Conservation (phyloP, 2,888 invertebrate species). For the Epinotia nisella region DNA sequence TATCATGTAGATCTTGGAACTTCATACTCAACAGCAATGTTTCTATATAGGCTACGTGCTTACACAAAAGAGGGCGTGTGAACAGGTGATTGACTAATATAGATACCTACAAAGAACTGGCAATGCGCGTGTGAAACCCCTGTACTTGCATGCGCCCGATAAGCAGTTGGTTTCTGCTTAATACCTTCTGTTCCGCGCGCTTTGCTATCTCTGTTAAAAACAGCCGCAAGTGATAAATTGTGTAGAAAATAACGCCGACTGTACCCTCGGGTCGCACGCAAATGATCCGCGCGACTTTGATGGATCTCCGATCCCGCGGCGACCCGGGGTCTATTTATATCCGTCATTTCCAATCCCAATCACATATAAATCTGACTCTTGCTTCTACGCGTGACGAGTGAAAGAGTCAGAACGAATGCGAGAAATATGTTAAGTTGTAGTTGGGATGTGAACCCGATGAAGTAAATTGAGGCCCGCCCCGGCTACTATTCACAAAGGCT, state of each 20-base stretch:
- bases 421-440: not conserved
- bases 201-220: too few relatives aligned
- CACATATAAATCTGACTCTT: not conserved
- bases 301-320: slow-evolving; percentile 4
- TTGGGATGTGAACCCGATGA: not conserved
- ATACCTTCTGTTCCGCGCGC: too few relatives aligned
- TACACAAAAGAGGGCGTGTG: too few relatives aligned
- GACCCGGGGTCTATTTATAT: not conserved
- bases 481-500: not conserved
- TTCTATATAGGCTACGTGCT: too few relatives aligned
- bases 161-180: too few relatives aligned
- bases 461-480: not conserved
- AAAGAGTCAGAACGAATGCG: not conserved
- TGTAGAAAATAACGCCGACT: not conserved
- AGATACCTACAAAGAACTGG: too few relatives aligned
- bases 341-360: not conserved
- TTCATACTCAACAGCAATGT: too few relatives aligned
- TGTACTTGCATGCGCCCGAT: too few relatives aligned
- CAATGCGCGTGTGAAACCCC: too few relatives aligned
- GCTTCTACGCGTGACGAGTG: too few relatives aligned
- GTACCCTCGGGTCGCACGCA: not conserved
- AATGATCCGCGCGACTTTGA: slow-evolving; percentile 7
- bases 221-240: not conserved
- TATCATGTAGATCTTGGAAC: too few relatives aligned
- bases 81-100: too few relatives aligned